A percentile compares a stretch with the other conserved stretches of the same genome.
Evolutionary conservation across 2,797 vertebrate genomes (phyloP).

Genomic region (Alcedo atthis): DNA sequence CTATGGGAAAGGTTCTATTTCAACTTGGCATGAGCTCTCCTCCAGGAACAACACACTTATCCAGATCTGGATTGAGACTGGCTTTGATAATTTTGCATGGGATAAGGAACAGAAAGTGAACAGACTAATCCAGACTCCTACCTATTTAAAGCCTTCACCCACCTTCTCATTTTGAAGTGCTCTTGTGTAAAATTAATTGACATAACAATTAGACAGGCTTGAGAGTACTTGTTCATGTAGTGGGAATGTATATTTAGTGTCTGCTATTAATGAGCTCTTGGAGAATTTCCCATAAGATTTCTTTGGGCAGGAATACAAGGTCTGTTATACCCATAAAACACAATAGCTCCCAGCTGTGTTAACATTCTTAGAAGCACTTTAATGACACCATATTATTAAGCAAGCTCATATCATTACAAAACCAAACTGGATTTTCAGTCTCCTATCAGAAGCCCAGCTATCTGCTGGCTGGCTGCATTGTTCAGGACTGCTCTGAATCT

Average conservation of each 20-base stretch:
- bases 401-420: background rate
- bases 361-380: background rate
- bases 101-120: background rate
- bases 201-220: background rate
- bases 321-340: background rate
- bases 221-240: background rate
- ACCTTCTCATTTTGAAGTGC: background rate
- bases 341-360: constrained; percentile 27
- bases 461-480: background rate
- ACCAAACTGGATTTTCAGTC: background rate
- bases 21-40: accelerated
- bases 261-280: constrained; percentile 30
- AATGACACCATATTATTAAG: background rate
- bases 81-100: background rate
- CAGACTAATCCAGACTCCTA: background rate
- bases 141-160: background rate
- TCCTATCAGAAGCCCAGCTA: background rate
- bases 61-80: background rate
- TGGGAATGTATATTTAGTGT: background rate
- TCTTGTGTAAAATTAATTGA: background rate
- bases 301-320: background rate
- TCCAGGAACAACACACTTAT: background rate
- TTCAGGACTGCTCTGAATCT: background rate
- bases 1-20: background rate
- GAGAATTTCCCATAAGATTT: constrained; percentile 32